phyloP scores from a whole-genome alignment of 2,797 vertebrate genomes.

The Spea hammondii region DNA sequence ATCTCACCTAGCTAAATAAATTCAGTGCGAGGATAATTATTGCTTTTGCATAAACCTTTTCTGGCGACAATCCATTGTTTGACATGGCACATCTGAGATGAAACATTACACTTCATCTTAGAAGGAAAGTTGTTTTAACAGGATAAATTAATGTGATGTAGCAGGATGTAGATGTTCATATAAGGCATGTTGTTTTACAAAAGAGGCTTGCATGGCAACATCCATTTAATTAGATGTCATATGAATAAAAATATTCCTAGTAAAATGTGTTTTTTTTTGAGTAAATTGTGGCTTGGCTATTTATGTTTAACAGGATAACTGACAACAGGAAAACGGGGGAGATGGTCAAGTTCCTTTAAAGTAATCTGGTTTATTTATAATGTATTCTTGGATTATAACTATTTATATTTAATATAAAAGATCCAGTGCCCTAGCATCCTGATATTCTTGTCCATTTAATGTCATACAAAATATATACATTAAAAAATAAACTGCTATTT shows the following conservation, averaged over 20 bases:
- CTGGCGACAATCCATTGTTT: not conserved
- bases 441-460: too few species aligned
- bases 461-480: too few species aligned
- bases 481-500: too few species aligned
- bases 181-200: conserved; percentile 39
- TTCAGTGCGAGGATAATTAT: conserved; percentile 40
- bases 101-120: conserved; percentile 8
- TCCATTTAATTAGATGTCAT: conserved; percentile 59
- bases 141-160: conserved; percentile 46
- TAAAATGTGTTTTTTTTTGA: conserved; percentile 40
- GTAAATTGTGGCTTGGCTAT: conserved; percentile 57
- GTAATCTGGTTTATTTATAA: not conserved
- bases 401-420: too few species aligned
- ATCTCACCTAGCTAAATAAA: conserved; percentile 25
- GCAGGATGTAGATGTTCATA: conserved; percentile 56
- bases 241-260: conserved; percentile 57
- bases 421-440: too few species aligned
- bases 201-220: conserved; percentile 46
- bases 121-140: conserved; percentile 40
- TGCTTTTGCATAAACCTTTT: conserved; percentile 28
- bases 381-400: too few species aligned
- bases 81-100: conserved; percentile 11
- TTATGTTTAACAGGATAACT: conserved; percentile 32
- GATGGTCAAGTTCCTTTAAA: not conserved
- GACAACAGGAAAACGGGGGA: conserved; percentile 5